These are phyloP conservation scores for Gopherus evgoodei DNA, from an alignment of 2,113 vertebrate genomes.

Conservation along the genomic window DNA sequence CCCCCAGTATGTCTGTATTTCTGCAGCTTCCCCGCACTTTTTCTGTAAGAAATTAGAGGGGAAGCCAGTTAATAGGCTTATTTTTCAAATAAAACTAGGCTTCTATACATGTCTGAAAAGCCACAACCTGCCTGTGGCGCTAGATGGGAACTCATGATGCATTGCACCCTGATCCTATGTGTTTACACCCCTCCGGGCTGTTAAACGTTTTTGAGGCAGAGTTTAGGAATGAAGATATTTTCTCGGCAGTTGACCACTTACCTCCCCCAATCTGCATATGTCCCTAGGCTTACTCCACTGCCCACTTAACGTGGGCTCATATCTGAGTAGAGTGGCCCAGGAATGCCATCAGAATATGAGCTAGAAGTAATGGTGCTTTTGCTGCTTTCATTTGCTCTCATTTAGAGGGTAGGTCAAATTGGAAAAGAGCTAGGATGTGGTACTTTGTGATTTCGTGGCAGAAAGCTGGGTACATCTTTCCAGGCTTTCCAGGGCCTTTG, in stretches of 20 bases:
- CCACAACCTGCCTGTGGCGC: not conserved
- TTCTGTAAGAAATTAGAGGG: not conserved
- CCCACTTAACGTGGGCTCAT: not conserved
- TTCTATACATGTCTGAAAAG: not conserved
- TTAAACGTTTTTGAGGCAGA: not conserved
- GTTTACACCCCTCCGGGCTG: not conserved
- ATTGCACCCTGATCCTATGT: not conserved
- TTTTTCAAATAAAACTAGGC: constrained; percentile 6
- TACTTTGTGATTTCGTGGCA: not conserved
- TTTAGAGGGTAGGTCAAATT: not conserved
- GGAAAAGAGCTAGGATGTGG: not conserved
- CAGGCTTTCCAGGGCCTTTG: not conserved
- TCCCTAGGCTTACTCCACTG: not conserved
- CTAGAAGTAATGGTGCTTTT: not conserved
- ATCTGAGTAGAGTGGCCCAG: not conserved
- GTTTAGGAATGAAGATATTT: not conserved
- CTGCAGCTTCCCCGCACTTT: not conserved
- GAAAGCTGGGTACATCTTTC: not conserved
- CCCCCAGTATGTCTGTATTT: not conserved
- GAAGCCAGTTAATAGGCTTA: not conserved
- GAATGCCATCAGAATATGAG: not conserved
- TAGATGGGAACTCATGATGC: not conserved
- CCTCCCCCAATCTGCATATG: not conserved
- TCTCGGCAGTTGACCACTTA: not conserved
- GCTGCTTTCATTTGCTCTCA: not conserved